Percentiles rank a stretch among this genome's conserved stretches.
Evolutionary conservation across 2,113 vertebrate genomes (phyloP).

Genomic region (Cathartes aura): DNA sequence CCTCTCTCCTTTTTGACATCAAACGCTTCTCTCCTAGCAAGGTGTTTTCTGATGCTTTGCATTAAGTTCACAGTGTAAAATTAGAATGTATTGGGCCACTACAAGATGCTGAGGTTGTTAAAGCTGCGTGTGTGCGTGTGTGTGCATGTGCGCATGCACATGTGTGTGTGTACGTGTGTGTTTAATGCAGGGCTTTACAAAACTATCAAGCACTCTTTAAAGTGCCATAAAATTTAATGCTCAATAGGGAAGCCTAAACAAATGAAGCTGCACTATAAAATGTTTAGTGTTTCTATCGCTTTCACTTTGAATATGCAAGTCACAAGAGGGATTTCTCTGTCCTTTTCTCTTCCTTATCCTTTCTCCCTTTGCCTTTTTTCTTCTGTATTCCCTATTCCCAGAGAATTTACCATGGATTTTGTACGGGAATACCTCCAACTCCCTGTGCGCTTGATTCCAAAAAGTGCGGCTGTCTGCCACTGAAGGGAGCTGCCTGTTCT

Average conservation of each 20-base stretch:
- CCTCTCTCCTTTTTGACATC: background rate
- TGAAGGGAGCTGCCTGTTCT: background rate
- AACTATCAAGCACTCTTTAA: conserved; percentile 46
- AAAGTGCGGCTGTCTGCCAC: background rate
- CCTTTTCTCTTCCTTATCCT: background rate
- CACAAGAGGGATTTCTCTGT: background rate
- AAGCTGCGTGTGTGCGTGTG: background rate
- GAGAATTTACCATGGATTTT: background rate
- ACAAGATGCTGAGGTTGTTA: background rate
- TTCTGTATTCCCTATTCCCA: background rate
- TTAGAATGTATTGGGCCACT: background rate
- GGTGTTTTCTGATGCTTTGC: background rate
- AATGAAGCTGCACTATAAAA: conserved; percentile 21
- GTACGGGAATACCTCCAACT: background rate
- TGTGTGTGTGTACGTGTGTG: background rate
- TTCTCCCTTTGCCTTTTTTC: background rate
- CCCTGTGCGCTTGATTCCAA: background rate
- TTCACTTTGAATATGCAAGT: conserved; percentile 24
- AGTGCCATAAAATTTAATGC: conserved; percentile 39
- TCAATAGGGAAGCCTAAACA: conserved; percentile 19
- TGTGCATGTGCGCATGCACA: background rate
- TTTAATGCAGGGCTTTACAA: conserved; percentile 42
- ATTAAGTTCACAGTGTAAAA: background rate
- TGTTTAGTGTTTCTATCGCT: background rate
- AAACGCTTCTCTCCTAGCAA: background rate